These are phyloP conservation scores for Setipinna tenuifilis DNA, from an alignment of 2,797 vertebrate species.

Conservation along the genomic window DNA sequence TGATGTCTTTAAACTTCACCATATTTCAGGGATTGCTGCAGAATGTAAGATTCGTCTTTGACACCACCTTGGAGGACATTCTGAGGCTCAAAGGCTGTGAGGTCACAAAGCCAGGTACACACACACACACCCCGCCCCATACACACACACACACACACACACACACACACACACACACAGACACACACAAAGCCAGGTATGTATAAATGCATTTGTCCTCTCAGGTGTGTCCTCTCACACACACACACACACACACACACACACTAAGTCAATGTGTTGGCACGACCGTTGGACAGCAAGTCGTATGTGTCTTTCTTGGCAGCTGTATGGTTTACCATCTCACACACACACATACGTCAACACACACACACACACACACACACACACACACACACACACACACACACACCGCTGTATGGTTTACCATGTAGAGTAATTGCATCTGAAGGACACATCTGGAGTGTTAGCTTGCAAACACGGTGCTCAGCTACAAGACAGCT, in stretches of 20 bases:
- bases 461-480: neutral
- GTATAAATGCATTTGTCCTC: conserved; percentile 67
- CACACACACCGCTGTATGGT: neutral
- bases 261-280: too few relatives aligned
- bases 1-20: conserved; percentile 27
- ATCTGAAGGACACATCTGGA: conserved; percentile 20
- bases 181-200: conserved; percentile 65
- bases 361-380: too few relatives aligned
- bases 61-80: conserved; percentile 85
- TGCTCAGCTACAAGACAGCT: neutral
- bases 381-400: too few relatives aligned
- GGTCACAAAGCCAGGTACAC: conserved; percentile 68
- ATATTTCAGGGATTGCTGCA: conserved; percentile 89
- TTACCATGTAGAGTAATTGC: neutral
- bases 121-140: too few relatives aligned
- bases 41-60: conserved; percentile 88
- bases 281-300: too few relatives aligned
- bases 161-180: too few relatives aligned
- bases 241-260: too few relatives aligned
- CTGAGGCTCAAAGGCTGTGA: conserved; percentile 88
- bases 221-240: too few relatives aligned
- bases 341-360: too few relatives aligned
- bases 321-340: neutral
- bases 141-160: too few relatives aligned
- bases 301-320: too few relatives aligned